Base-by-base conservation (phyloP, 1,140 invertebrate species). In the Aphis craccivora region DNA sequence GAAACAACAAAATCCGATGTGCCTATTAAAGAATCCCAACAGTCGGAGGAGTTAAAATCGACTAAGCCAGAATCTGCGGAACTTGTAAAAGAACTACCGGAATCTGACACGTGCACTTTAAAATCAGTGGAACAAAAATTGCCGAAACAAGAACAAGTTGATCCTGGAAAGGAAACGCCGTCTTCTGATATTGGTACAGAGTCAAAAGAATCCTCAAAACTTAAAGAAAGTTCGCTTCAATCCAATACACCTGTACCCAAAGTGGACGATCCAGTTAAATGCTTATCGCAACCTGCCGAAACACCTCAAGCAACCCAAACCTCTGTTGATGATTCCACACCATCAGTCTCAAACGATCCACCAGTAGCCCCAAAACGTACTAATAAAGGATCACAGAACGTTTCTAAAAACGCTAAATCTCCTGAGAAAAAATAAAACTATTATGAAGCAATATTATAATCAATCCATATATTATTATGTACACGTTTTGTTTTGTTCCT, bases 401-500 rank as follows among this genome's bases (percentile, higher is more conserved):
- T 1, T 14, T 18, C 23, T 25, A 91, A 91, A 91, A 91, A 81
- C 40, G 18, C 9, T 25, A 45, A 76, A 92, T n/a, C 91, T 45
- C 4, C 90, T 25, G 60, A 83, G 76, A 35, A 83, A 81, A 91
- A 91, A 91, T 91, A 76, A 40, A 23, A 84, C 48, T 76, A 84
- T 23, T 43, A 84, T 83, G 8, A 48, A 81, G 8, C 60, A 81
- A 81, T 83, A 81, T 48, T 83, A 35, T 53, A 45, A 91, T 89
- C 22, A 89, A 55, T 23, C 37, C 20, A 76, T 81, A 45, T 92
- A 81, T 83, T 48, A 81, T 92, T 81, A 37, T 83, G 5, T 92
- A 51, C 67, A 92, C 43, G 76, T 92, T 81, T 92, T 92, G 76
- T 92, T 92, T 92, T 92, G 91, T 92, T 92, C 91, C 91, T 92